These are phyloP conservation scores for Pediacus dermestoides DNA, from an alignment of 2,888 invertebrate genomes.

Conservation along the genomic window DNA sequence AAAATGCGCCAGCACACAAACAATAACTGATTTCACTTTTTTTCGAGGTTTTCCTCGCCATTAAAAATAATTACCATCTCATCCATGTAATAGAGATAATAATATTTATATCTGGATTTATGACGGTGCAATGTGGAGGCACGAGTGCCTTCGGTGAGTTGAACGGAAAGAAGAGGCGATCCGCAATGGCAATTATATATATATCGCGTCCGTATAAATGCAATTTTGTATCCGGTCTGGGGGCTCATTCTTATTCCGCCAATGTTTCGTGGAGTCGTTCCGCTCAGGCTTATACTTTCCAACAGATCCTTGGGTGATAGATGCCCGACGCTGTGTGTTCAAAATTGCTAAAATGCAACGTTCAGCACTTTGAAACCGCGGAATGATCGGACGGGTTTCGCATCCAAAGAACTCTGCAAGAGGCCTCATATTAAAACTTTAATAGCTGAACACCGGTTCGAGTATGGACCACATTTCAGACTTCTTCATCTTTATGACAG, in stretches of 20 bases:
- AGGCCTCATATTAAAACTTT: slow-evolving; percentile 32
- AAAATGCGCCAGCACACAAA: no score
- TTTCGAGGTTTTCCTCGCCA: no score
- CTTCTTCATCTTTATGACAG: slow-evolving; percentile 20
- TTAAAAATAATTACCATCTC: no score
- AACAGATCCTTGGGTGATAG: background rate
- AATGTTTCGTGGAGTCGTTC: slow-evolving; percentile 36
- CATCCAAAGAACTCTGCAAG: slow-evolving; percentile 14
- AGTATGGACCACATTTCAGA: slow-evolving; percentile 9
- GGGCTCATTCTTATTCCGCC: slow-evolving; percentile 41
- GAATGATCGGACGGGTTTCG: slow-evolving; percentile 23
- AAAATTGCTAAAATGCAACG: slow-evolving; percentile 44
- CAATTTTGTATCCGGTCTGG: slow-evolving; percentile 34
- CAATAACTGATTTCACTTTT: no score
- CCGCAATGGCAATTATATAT: slow-evolving; percentile 17
- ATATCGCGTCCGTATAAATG: slow-evolving; percentile 33
- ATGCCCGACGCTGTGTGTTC: slow-evolving; percentile 36
- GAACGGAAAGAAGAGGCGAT: slow-evolving; percentile 12
- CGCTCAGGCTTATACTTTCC: slow-evolving; percentile 41
- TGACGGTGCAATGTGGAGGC: slow-evolving; percentile 6
- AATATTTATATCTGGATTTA: slow-evolving; percentile 6
- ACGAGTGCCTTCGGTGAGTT: slow-evolving; percentile 12
- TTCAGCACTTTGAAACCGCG: slow-evolving; percentile 36
- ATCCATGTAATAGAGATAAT: no score
- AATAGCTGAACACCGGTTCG: slow-evolving; percentile 24